Base-by-base conservation (phyloP, 1,140 invertebrate species). In the Chymomyza costata region DNA sequence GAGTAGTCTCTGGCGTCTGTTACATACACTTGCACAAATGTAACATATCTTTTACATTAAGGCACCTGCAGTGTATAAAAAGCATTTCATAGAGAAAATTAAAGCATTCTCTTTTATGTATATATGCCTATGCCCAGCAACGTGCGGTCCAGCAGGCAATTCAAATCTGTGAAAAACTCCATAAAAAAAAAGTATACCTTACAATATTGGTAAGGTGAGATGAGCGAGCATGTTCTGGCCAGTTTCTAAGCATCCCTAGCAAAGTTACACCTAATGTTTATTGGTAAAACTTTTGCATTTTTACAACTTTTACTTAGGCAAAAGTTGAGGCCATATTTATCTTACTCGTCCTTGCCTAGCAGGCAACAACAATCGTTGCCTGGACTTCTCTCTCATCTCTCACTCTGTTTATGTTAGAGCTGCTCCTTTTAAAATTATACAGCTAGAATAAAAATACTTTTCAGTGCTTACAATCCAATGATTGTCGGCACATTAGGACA, bases 231-330 rank as follows among this genome's bases (percentile, higher is more conserved):
- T 30, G 41, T 46, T 53, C 25, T 53, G 43, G 44, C 3, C 21
- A 5, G 21, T 3, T 8, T 25, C 21, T 25, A 16, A 21, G 25
- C 28, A 30, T 44, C 28, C 30, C 6, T 31, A 40, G 49, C 35
- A 68, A 69, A 81, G 61, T 76, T 82, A 58, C 65, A 64, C 76
- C 69, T 80, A 80, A 82, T 82, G 76, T 82, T 82, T 82, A 82
- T 82, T 82, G 76, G 66, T 32, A 43, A 76, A 81, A 82, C 66
- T 82, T 82, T 82, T 82, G 49, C 55, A 76, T 67, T 76, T 82
- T 82, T 76, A 70, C 65, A 71, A 59, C 53, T 70, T 81, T 67
- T 40, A 14, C 32, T 14, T 25, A 8, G 3, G 21, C 21, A 25
- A 62, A 78, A 76, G 62, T 76, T 76, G 52, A 3, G 30, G 3